These are phyloP conservation scores for Acrobasis suavella DNA, from an alignment of 2,888 invertebrate species.

Conservation along the genomic window DNA sequence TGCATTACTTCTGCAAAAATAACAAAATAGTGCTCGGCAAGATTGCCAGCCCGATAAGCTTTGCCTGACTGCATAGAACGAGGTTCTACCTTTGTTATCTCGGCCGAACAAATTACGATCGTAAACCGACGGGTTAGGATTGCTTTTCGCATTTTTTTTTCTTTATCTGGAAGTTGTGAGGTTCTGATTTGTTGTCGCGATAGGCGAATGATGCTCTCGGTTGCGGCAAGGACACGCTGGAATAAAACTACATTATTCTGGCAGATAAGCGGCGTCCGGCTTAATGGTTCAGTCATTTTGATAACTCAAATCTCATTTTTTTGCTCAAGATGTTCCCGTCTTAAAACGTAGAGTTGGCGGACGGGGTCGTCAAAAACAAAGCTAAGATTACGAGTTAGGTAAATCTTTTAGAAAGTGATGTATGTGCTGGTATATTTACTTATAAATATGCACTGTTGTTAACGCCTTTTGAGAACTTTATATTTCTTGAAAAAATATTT, in stretches of 20 bases:
- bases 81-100: conserved; percentile 58
- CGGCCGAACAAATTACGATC: conserved; percentile 52
- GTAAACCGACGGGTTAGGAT: conserved; percentile 50
- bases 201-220: conserved; percentile 72
- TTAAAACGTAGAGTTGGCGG: not conserved
- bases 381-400: too few species aligned
- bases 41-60: conserved; percentile 68
- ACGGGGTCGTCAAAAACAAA: not conserved
- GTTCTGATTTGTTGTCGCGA: conserved; percentile 71
- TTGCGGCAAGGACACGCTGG: conserved; percentile 66
- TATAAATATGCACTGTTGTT: too few species aligned
- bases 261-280: conserved; percentile 54
- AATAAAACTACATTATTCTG: conserved; percentile 67
- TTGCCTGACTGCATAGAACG: conserved; percentile 60
- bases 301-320: conserved; percentile 39
- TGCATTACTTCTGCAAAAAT: conserved; percentile 76
- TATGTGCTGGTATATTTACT: too few species aligned
- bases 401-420: too few species aligned
- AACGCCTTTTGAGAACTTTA: too few species aligned
- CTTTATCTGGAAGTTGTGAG: conserved; percentile 58
- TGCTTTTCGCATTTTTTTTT: conserved; percentile 44
- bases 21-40: conserved; percentile 69
- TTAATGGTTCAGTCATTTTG: conserved; percentile 48
- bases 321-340: conserved; percentile 12
- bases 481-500: too few species aligned